phyloP scores from a whole-genome alignment of 2,888 invertebrate genomes.

The Germaria angustata region DNA sequence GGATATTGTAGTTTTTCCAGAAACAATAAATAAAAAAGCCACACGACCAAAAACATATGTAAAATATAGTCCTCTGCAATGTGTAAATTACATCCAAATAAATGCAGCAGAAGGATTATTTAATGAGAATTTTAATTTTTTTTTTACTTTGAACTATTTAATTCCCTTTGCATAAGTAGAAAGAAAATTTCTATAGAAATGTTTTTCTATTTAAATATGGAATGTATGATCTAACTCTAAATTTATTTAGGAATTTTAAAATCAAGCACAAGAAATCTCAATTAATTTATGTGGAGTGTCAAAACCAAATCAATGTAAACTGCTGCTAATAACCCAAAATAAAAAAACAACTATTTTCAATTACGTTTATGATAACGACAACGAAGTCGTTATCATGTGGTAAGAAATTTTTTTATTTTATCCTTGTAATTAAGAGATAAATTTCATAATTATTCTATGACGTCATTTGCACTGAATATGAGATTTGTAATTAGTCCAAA shows the following conservation, averaged over 20 bases:
- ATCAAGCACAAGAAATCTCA: no score
- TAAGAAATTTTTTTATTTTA: slow-evolving; percentile 43
- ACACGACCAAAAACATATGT: background rate
- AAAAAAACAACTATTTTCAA: slow-evolving; percentile 53
- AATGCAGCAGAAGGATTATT: no score
- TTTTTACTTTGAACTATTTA: background rate
- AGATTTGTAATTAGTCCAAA: slow-evolving; percentile 62
- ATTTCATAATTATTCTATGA: slow-evolving; percentile 41
- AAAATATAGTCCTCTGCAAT: background rate
- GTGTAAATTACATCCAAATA: no score
- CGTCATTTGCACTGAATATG: slow-evolving; percentile 55
- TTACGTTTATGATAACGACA: slow-evolving; percentile 54
- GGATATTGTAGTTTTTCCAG: background rate
- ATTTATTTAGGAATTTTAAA: no score
- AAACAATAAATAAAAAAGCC: background rate
- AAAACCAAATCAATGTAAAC: slow-evolving; percentile 23
- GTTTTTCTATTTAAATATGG: no score
- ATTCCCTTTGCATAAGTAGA: no score
- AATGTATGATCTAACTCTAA: no score
- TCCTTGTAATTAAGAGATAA: slow-evolving; percentile 20
- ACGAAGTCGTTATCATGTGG: slow-evolving; percentile 44
- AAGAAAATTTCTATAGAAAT: no score
- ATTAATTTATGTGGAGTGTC: background rate
- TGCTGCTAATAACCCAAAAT: slow-evolving; percentile 25
- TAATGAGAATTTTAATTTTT: background rate